A percentile compares a stretch with the other conserved stretches of the same genome.
These are phyloP conservation scores for Mesocentrotus franciscanus DNA, from an alignment of 53 echinoderm and acorn worm genomes.

Conservation along the genomic window DNA sequence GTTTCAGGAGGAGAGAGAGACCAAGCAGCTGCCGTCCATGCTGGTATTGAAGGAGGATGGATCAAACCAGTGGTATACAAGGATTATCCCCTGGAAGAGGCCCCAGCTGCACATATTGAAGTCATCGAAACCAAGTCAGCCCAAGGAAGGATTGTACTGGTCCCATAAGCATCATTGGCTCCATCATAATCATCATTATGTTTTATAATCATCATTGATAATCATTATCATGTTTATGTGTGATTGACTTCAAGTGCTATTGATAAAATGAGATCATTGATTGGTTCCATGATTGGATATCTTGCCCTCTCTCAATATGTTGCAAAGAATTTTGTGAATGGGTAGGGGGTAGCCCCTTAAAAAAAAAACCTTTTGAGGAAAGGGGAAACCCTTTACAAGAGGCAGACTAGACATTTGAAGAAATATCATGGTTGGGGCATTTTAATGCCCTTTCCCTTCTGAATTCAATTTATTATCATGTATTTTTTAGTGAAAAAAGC, in stretches of 20 bases:
- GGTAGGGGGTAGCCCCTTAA: too few relatives aligned
- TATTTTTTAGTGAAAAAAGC: too few relatives aligned
- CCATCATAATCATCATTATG: neutral
- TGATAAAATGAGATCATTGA: neutral
- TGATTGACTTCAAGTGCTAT: neutral
- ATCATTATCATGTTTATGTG: neutral
- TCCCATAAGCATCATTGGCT: slow-evolving; percentile 61
- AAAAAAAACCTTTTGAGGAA: neutral
- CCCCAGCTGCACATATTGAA: slow-evolving; percentile 83
- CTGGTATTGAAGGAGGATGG: slow-evolving; percentile 86
- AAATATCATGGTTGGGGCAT: neutral
- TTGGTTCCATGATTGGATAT: neutral
- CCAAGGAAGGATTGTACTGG: slow-evolving; percentile 84
- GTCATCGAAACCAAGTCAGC: slow-evolving; percentile 87
- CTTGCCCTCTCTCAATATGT: neutral
- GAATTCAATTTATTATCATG: neutral
- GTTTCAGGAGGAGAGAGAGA: slow-evolving; percentile 72
- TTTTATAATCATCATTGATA: neutral
- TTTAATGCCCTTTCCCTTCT: neutral
- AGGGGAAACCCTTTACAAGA: neutral
- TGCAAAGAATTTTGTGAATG: neutral
- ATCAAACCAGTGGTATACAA: slow-evolving; percentile 83
- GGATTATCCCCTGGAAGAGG: slow-evolving; percentile 84
- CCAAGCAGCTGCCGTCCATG: slow-evolving; percentile 72
- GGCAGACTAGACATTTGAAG: neutral